A percentile compares a stretch with the other conserved stretches of the same genome.
Conservation (phyloP, 2,113 vertebrate species). For the Labeo rohita region DNA sequence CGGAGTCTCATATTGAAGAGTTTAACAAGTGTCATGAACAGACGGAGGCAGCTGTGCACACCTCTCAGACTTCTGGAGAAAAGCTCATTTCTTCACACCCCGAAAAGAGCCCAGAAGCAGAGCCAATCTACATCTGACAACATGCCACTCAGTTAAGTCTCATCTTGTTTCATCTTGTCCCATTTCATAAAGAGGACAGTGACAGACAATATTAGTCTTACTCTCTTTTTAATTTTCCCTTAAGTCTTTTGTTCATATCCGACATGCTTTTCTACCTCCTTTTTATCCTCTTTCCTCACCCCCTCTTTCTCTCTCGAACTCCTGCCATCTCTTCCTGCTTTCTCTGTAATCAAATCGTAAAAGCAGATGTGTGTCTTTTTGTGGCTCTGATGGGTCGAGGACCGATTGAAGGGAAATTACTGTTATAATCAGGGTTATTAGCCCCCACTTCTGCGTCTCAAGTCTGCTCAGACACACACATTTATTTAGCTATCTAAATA, state of each 20-base stretch:
- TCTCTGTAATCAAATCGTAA: slow-evolving; percentile 40
- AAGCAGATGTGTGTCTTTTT: slow-evolving; percentile 42
- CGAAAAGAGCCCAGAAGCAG: neutral
- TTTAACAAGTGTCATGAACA: slow-evolving; percentile 40
- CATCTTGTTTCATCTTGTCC: slow-evolving; percentile 48
- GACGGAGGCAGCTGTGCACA: slow-evolving; percentile 3
- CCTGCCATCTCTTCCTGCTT: neutral
- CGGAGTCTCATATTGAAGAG: slow-evolving; percentile 15
- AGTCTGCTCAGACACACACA: neutral
- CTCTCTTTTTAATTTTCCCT: slow-evolving; percentile 19
- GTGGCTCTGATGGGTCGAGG: neutral
- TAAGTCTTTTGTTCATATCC: neutral
- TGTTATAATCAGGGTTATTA: slow-evolving; percentile 52
- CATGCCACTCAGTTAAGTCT: slow-evolving; percentile 52
- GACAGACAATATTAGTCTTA: slow-evolving; percentile 39
- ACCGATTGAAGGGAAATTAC: slow-evolving; percentile 54
- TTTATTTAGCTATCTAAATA: neutral
- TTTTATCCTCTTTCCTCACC: slow-evolving; percentile 46
- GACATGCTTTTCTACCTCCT: neutral
- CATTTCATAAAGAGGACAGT: slow-evolving; percentile 43
- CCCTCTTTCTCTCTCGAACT: slow-evolving; percentile 36
- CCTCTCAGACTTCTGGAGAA: neutral
- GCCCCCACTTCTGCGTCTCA: neutral
- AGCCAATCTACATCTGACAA: slow-evolving; percentile 61
- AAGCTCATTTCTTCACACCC: slow-evolving; percentile 28